Base-by-base conservation (phyloP, 2,113 vertebrate genomes). In the Tupaia tana region DNA sequence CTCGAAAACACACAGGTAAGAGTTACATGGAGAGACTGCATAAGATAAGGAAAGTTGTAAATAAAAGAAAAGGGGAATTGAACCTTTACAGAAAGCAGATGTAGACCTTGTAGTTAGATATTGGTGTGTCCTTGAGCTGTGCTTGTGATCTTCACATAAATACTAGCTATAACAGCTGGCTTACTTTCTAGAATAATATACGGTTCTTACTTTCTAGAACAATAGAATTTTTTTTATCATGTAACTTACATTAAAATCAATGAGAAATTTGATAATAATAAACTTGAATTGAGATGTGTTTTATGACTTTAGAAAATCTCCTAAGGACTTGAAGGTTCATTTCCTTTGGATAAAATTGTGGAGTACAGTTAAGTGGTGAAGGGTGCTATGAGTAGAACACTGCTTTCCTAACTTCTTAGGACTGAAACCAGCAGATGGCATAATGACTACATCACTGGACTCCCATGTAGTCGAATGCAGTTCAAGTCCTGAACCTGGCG, bases 1-100 rank as follows among this genome's bases (percentile, higher is more conserved):
- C 99, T 67, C 98, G 99, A 14, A 99, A 99, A 79, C 99, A 99
- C 90, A 99, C 99, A 86, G 99, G 99, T 99, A 93, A 97, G 98
- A 86, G 12, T 92, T 77, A 22, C 4, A 0, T 9, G 27, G 11
- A 75, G 73, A 3, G 25, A 12, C 69, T 64, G 29, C 56, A 78
- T 85, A 43, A 74, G 89, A 59, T 64, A 54, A 83, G 56, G 59
- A 74, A 88, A 80, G 61, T 22, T 89, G 19, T 79, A 85, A 92
- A 63, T 69, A 52, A 88, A 94, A 88, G n/a, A 70, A 71, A 92
- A 81, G 69, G 54, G 52, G 83, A 81, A 31, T 64, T 63, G 27
- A 86, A 11, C 22, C 9, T 86, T 86, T 89, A 16, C 18, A 75
- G 15, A 85, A 90, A 71, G 19, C 89, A 92, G 88, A 75, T 81